Evolutionary conservation across 2,113 vertebrate species (phyloP), one percentile per base, ranked within the genome.

Genomic region (Nanorana parkeri): DNA sequence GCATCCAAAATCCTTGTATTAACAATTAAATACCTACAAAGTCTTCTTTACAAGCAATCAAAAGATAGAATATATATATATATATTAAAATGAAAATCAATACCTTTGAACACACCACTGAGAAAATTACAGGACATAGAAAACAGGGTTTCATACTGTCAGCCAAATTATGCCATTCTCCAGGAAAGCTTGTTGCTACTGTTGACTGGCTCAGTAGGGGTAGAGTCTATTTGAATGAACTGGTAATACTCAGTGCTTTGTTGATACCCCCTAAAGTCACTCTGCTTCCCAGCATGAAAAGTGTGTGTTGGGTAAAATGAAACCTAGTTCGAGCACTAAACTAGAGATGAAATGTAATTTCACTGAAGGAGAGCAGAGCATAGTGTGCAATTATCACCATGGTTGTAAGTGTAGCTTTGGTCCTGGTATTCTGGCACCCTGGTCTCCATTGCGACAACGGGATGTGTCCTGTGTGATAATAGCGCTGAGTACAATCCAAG

Each of bases 251-350:
- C 26, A 4, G 26, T 56, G 17, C 21, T 81, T 81, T 81, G 28
- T 72, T 73, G 68, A 65, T 73, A 66, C 52, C 60, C 79, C 79
- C 68, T 47, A 66, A 69, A 81, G 69, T 55, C 58, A 36, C 69
- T 81, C 41, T 28, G 3, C 28, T 56, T 81, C 68, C 26, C 68
- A 81, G 79, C 68, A 81, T 55, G 79, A 73, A 81, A 81, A 74
- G 24, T 81, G 36, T 81, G 79, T 81, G 69, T 74, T 81, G 67
- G 69, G 60, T 55, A 55, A 74, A 81, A 74, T 52, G 47, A 81
- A 60, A 74, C 60, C 79, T 74, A 17, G 36, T 66, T 81, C 60
- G 15, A 66, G 21, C 51, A 29, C 11, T 81, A 81, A 74, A 81
- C 58, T 47, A 32, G 47, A 74, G 47, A 63, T 65, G 68, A 81